Evolutionary conservation across 1,140 invertebrate species (phyloP).

Genomic region (Heliconius hermathena): DNA sequence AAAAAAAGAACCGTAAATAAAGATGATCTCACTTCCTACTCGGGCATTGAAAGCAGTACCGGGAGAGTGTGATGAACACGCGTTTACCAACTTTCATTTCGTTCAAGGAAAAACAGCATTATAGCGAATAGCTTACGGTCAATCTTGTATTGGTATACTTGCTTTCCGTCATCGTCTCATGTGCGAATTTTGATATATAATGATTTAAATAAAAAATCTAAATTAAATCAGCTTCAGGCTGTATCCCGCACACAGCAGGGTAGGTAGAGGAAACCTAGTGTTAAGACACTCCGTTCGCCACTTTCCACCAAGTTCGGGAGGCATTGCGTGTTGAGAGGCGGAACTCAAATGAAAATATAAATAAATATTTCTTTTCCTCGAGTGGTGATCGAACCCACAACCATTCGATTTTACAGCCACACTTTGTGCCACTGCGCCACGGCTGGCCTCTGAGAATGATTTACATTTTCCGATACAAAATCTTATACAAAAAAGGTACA

Average conservation of each 20-base stretch:
- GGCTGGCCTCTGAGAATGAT: no score
- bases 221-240: no score
- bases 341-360: no score
- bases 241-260: no score
- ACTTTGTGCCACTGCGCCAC: no score
- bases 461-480: slow-evolving; percentile 5
- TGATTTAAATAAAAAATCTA: not conserved
- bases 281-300: no score
- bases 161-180: slow-evolving; percentile 16
- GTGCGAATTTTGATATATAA: not conserved
- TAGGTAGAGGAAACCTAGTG: no score
- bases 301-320: no score
- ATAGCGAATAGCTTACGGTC: slow-evolving; percentile 56
- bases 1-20: slow-evolving; percentile 36
- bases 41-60: slow-evolving; percentile 73
- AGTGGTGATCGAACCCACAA: no score
- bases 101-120: slow-evolving; percentile 72
- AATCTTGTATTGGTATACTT: slow-evolving; percentile 59
- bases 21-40: slow-evolving; percentile 60
- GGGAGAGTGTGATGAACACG: slow-evolving; percentile 68
- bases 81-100: slow-evolving; percentile 68
- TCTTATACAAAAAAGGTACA: slow-evolving; percentile 4
- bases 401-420: no score
- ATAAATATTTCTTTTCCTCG: no score
- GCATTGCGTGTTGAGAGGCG: no score